Evolutionary conservation across 1,140 invertebrate species (phyloP), one percentile per base, ranked within the genome.

Genomic region (Drosophila punjabiensis): DNA sequence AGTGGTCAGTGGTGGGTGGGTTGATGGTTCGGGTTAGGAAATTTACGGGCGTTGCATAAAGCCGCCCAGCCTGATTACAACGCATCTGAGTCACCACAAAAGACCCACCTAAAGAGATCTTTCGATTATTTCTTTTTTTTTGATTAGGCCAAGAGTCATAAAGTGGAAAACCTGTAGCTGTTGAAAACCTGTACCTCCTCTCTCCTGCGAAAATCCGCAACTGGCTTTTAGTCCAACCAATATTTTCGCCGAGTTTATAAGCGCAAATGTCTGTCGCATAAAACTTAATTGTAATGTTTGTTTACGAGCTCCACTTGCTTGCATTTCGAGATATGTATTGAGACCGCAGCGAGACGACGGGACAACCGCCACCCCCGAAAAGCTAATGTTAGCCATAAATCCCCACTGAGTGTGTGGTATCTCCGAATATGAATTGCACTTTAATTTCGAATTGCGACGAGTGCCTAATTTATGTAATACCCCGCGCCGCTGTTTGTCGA

Each of bases 281-380:
- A 89, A 89, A 90, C 81, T 86, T 90, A 90, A 90, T 90, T 90
- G 87, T 90, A 82, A 90, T 90, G 80, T 90, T 90, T 90, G 82
- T 90, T 90, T 90, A 90, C 89, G 86, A 73, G 86, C 76, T 86
- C 82, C 69, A 75, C 55, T 74, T 53, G 56, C 68, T 14, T 28
- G 68, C 33, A 48, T 69, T 62, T 3, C 32, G 30, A 14, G 52
- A 53, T 18, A 53, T 18, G 10, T 43, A 32, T 32, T 58, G 35
- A 28, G 20, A 39, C 16, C 4, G 35, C 33, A 53, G 16, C n/a
- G 14, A 37, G 35, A 50, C 20, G 18, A 28, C 58, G 24, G 24
- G 1, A 24, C 24, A 3, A 24, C 24, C 58, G 48, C 64, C 68
- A 48, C 68, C 68, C 64, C 68, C 68, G 37, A 69, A 28, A n/a